These are phyloP conservation scores for Zaprionus bogoriensis DNA, from an alignment of 2,888 invertebrate genomes.

Conservation along the genomic window DNA sequence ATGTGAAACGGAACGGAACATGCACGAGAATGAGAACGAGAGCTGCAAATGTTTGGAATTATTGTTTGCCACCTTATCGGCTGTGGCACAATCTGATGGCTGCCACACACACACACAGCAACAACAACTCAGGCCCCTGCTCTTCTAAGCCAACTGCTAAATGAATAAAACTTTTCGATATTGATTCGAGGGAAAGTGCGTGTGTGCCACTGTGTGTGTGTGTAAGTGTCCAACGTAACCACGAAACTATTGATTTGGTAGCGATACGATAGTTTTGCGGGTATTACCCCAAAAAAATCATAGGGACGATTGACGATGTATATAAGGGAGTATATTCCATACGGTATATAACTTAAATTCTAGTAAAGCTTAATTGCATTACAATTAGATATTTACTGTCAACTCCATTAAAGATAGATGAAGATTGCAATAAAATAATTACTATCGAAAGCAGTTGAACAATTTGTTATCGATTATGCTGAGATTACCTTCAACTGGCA, in stretches of 20 bases:
- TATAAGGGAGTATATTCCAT: too few relatives aligned
- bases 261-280: neutral
- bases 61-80: slow-evolving; percentile 45
- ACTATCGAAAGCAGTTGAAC: too few relatives aligned
- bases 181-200: slow-evolving; percentile 22
- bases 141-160: slow-evolving; percentile 22
- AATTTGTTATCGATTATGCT: too few relatives aligned
- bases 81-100: slow-evolving; percentile 31
- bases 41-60: slow-evolving; percentile 43
- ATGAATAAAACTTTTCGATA: slow-evolving; percentile 37
- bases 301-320: too few relatives aligned
- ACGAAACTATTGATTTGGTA: neutral
- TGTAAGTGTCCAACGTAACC: neutral
- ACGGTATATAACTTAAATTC: too few relatives aligned
- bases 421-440: too few relatives aligned
- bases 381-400: too few relatives aligned
- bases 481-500: too few relatives aligned
- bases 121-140: slow-evolving; percentile 7
- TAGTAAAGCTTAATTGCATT: too few relatives aligned
- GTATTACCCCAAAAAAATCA: neutral
- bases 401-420: too few relatives aligned
- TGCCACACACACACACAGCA: slow-evolving; percentile 18
- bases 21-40: neutral
- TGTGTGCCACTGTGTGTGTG: slow-evolving; percentile 1
- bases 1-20: slow-evolving; percentile 20